phyloP scores from a whole-genome alignment of 1,140 invertebrate species.

The Elysia chlorotica region DNA sequence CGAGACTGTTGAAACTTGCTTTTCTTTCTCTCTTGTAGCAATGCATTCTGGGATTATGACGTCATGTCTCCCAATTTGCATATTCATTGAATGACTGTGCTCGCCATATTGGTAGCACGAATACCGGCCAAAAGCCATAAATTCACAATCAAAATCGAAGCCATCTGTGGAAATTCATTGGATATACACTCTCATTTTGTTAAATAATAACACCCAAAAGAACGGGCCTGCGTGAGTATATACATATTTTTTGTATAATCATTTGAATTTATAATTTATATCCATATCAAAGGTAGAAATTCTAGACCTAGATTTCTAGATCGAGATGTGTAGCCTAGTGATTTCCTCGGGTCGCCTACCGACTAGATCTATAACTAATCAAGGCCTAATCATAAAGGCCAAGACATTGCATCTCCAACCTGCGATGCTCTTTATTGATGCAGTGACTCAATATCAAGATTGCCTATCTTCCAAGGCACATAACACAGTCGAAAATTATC shows the following conservation, averaged over 20 bases:
- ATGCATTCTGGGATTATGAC: slow-evolving; percentile 43
- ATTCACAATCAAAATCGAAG: slow-evolving; percentile 51
- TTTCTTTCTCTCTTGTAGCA: no score
- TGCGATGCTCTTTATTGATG: no score
- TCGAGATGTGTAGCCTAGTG: neutral
- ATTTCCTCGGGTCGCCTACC: no score
- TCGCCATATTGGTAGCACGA: slow-evolving; percentile 59
- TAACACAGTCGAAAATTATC: no score
- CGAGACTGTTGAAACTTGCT: no score
- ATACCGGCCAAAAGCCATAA: slow-evolving; percentile 35
- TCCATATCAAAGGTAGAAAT: slow-evolving; percentile 18
- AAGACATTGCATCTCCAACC: no score
- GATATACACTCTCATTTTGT: slow-evolving; percentile 42
- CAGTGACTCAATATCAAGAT: no score
- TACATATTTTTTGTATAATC: slow-evolving; percentile 25
- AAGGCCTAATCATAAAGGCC: no score
- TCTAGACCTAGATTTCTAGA: slow-evolving; percentile 7
- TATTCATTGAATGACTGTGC: slow-evolving; percentile 44
- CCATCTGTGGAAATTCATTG: slow-evolving; percentile 47
- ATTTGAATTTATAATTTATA: slow-evolving; percentile 22
- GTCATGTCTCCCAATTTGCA: slow-evolving; percentile 44
- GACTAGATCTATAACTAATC: no score
- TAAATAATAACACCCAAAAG: slow-evolving; percentile 55
- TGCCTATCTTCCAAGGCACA: no score
- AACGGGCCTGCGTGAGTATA: slow-evolving; percentile 61